These are phyloP conservation scores for Ephydatia muelleri DNA, from an alignment of 37 sponge, comb jelly and placozoan species.

Conservation along the genomic window DNA sequence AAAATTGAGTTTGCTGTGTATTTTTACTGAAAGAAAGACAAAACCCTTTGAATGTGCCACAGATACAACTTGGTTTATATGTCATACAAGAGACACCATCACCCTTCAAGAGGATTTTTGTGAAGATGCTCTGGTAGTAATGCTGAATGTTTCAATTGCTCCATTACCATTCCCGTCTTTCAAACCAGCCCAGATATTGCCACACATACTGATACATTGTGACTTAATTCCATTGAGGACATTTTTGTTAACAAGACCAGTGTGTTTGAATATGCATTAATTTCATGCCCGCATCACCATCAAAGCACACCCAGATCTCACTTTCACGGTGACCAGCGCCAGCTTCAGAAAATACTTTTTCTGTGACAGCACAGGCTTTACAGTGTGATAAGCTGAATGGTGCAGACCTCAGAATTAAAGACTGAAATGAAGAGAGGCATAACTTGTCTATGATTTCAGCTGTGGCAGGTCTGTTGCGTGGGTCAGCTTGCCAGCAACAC, in stretches of 20 bases:
- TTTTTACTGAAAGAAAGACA: slow-evolving; percentile 52
- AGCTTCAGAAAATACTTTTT: slow-evolving; percentile 13
- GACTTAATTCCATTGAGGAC: slow-evolving; percentile 63
- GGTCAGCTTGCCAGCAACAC: slow-evolving; percentile 78
- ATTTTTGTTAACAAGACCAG: slow-evolving; percentile 51
- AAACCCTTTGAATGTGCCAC: slow-evolving; percentile 79
- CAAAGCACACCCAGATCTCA: slow-evolving; percentile 74
- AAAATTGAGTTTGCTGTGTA: slow-evolving; percentile 24
- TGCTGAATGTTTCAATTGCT: slow-evolving; percentile 71
- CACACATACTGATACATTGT: slow-evolving; percentile 56
- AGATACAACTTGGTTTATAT: slow-evolving; percentile 24
- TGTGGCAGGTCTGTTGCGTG: slow-evolving; percentile 50
- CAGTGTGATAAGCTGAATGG: slow-evolving; percentile 47
- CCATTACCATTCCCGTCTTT: slow-evolving; percentile 62
- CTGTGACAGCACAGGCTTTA: slow-evolving; percentile 48
- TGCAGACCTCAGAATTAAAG: slow-evolving; percentile 49
- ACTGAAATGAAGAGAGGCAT: slow-evolving; percentile 33
- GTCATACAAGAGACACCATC: slow-evolving; percentile 74
- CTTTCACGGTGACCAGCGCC: not conserved
- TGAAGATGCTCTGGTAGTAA: slow-evolving; percentile 27
- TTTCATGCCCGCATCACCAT: slow-evolving; percentile 53
- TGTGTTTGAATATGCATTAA: slow-evolving; percentile 59
- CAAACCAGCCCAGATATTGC: slow-evolving; percentile 76
- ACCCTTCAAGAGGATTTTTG: slow-evolving; percentile 71
- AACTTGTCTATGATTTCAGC: slow-evolving; percentile 35